Evolutionary conservation across 2,797 vertebrate species (phyloP), one percentile per base, ranked within the genome.

Genomic region (Amniataba percoides): DNA sequence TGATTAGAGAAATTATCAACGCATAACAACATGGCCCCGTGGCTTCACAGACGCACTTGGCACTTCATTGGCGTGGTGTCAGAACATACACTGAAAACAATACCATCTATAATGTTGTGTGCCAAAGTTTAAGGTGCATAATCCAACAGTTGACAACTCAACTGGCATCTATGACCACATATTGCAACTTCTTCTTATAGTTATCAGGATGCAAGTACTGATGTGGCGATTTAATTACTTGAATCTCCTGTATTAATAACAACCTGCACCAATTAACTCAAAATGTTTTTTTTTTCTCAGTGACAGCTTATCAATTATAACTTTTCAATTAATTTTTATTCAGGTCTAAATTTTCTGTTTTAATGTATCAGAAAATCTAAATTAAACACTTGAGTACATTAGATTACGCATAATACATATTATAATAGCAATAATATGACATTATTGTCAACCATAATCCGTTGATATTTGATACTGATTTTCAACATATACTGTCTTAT

Each of bases 1-100:
- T 92, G 93, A 95, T 95, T 94, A 93, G 90, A 95, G 90, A 93
- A 91, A 93, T 94, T 90, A 94, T 91, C 85, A 92, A 88, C 52
- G 83, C 91, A 89, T 81, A 87, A 83, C 88, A 91, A 90, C 76
- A 77, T 40, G 65, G 84, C 77, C 81, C 66, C 21, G 69, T 83
- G 83, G 82, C 73, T 83, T 81, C 70, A 39, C 70, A 82, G 48
- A 83, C 72, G 75, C 21, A 15, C 53, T 18, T 15, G 14, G 55
- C 57, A 48, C 68, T 80, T 72, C 71, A 68, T 46, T 69, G 45
- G 42, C 68, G 46, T 39, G 25, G 3, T 43, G 34, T 64, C 49
- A 68, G 66, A 56, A 79, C 66, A 74, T 45, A 77, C 45, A 57
- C 49, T 48, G 40, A 55, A 34, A 74, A 45, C 19, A 64, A 45